Conservation (phyloP, 2,113 vertebrate species). For the Cnemophilus loriae region DNA sequence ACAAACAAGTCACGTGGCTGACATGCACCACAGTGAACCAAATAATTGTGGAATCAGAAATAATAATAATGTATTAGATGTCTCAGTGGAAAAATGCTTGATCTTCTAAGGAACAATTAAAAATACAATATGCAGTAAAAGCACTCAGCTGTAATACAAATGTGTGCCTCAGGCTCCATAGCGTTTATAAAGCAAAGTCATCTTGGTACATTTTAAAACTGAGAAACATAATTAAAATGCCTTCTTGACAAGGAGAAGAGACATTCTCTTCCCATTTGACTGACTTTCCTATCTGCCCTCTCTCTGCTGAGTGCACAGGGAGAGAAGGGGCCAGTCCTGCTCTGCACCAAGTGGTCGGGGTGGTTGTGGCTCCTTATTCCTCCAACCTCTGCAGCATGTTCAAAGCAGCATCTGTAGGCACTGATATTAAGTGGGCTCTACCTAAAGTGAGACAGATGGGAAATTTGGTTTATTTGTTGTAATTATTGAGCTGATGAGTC, state of each 20-base stretch:
- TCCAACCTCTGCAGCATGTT: neutral
- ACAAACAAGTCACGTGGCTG: neutral
- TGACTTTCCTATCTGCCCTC: neutral
- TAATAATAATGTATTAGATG: constrained; percentile 26
- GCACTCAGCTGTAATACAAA: neutral
- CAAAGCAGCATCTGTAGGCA: neutral
- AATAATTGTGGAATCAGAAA: constrained; percentile 31
- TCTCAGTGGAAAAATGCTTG: constrained; percentile 1
- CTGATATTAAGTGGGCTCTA: neutral
- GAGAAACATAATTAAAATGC: neutral
- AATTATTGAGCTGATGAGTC: constrained; percentile 43
- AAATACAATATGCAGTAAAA: constrained; percentile 14
- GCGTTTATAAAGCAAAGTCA: neutral
- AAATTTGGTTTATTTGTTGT: constrained; percentile 30
- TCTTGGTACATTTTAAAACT: neutral
- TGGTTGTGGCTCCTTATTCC: neutral
- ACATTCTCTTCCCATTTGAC: neutral
- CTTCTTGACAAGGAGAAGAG: neutral
- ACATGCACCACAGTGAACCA: neutral
- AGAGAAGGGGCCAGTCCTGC: neutral
- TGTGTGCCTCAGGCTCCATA: neutral
- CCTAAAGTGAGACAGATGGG: constrained; percentile 1
- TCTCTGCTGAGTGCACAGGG: neutral
- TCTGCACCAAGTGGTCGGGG: neutral
- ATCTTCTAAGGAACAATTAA: neutral